phyloP scores from a whole-genome alignment of 2,797 vertebrate genomes.

The Cirrhinus mrigala region DNA sequence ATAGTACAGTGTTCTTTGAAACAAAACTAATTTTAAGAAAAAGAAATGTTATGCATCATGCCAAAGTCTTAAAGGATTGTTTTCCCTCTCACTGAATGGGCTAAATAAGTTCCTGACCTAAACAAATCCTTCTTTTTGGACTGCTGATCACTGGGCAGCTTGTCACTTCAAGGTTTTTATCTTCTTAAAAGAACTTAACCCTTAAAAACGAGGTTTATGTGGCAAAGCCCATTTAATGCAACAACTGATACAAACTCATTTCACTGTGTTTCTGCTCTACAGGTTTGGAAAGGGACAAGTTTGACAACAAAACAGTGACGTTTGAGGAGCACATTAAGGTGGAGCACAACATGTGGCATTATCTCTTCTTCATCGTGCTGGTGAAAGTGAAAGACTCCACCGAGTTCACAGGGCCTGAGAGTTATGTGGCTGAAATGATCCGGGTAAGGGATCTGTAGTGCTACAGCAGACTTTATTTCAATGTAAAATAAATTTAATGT shows the following conservation, averaged over 20 bases:
- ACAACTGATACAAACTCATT: neutral
- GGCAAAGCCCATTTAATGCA: neutral
- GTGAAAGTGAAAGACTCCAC: conserved; percentile 98
- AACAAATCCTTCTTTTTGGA: conserved; percentile 6
- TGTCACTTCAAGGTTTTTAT: conserved; percentile 30
- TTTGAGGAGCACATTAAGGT: conserved; percentile 99
- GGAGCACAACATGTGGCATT: conserved; percentile 99
- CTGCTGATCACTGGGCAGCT: neutral
- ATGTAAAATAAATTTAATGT: neutral
- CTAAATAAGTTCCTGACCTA: neutral
- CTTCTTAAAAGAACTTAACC: neutral
- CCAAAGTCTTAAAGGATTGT: neutral
- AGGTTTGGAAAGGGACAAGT: conserved; percentile 98
- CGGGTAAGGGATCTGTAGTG: conserved; percentile 80
- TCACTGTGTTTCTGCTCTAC: conserved; percentile 24
- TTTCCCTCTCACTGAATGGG: neutral
- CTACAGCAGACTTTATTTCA: neutral
- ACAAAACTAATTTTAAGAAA: neutral
- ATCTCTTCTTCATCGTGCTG: conserved; percentile 96
- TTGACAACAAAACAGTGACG: conserved; percentile 98
- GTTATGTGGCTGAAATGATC: conserved; percentile 99
- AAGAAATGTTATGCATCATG: neutral
- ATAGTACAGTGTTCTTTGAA: conserved; percentile 15
- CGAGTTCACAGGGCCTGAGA: conserved; percentile 97
- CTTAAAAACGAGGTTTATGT: neutral